These are phyloP conservation scores for Pelobates cultripes DNA, from an alignment of 2,797 vertebrate genomes.

Conservation along the genomic window DNA sequence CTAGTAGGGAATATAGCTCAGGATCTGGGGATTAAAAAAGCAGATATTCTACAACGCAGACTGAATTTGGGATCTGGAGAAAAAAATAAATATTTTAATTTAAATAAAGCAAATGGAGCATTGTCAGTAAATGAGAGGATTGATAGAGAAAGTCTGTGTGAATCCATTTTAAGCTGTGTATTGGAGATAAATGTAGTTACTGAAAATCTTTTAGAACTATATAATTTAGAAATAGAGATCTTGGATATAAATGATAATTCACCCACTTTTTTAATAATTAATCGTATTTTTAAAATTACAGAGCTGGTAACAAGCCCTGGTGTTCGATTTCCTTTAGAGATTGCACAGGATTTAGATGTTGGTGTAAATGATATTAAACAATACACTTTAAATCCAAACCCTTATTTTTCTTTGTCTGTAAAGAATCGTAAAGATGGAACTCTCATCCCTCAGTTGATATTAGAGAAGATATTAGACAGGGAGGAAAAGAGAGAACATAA, in stretches of 20 bases:
- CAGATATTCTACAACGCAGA: slow-evolving; percentile 76
- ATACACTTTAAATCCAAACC: slow-evolving; percentile 77
- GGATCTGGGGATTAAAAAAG: slow-evolving; percentile 74
- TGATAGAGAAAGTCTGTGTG: slow-evolving; percentile 79
- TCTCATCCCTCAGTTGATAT: slow-evolving; percentile 89
- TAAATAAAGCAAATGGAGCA: slow-evolving; percentile 76
- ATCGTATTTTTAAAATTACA: slow-evolving; percentile 80
- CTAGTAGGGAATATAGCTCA: slow-evolving; percentile 79
- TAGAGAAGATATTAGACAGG: slow-evolving; percentile 86
- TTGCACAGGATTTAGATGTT: slow-evolving; percentile 73
- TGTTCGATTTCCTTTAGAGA: slow-evolving; percentile 54
- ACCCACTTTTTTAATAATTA: slow-evolving; percentile 83
- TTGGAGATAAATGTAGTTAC: slow-evolving; percentile 74
- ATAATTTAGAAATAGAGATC: slow-evolving; percentile 77
- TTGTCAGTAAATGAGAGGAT: slow-evolving; percentile 79
- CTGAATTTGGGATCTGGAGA: slow-evolving; percentile 77
- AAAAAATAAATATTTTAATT: slow-evolving; percentile 77
- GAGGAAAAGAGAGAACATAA: slow-evolving; percentile 84
- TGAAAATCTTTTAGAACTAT: slow-evolving; percentile 75
- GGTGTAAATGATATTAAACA: slow-evolving; percentile 76
- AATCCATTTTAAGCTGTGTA: slow-evolving; percentile 75
- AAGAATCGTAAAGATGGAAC: slow-evolving; percentile 88
- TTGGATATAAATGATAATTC: slow-evolving; percentile 85
- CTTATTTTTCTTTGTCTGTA: slow-evolving; percentile 85
- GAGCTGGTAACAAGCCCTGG: slow-evolving; percentile 67